phyloP scores from a whole-genome alignment of 2,113 vertebrate species.

The Toxotes jaculatrix region DNA sequence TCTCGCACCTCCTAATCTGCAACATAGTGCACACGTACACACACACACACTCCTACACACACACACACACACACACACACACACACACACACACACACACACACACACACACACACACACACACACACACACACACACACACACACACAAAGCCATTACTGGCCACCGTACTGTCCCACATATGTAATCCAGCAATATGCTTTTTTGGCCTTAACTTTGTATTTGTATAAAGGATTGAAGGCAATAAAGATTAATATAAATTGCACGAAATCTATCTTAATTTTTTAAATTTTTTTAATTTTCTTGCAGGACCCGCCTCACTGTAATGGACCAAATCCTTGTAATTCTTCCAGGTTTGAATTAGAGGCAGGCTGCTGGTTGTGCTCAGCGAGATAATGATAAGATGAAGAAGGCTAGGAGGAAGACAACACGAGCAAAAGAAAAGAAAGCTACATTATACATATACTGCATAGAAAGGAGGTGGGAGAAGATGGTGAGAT shows the following conservation, averaged over 20 bases:
- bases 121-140: constrained; percentile 30
- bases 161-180: constrained; percentile 30
- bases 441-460: constrained; percentile 37
- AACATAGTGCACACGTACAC: constrained; percentile 39
- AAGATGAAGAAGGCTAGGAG: constrained; percentile 32
- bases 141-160: constrained; percentile 28
- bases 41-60: constrained; percentile 32
- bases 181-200: constrained; percentile 14
- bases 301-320: not conserved
- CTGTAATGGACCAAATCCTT: constrained; percentile 53
- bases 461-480: constrained; percentile 41
- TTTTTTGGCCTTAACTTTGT: constrained; percentile 18
- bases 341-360: constrained; percentile 60
- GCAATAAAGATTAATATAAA: constrained; percentile 27
- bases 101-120: constrained; percentile 34
- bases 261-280: constrained; percentile 2
- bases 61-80: constrained; percentile 38
- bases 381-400: constrained; percentile 62
- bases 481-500: constrained; percentile 56
- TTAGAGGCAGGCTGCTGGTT: constrained; percentile 52
- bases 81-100: constrained; percentile 38
- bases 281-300: constrained; percentile 29
- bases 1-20: constrained; percentile 86
- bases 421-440: constrained; percentile 3
- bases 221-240: not conserved